Evolutionary conservation across 1,140 invertebrate genomes (phyloP), one percentile per base, ranked within the genome.

Genomic region (Pararge aegeria): DNA sequence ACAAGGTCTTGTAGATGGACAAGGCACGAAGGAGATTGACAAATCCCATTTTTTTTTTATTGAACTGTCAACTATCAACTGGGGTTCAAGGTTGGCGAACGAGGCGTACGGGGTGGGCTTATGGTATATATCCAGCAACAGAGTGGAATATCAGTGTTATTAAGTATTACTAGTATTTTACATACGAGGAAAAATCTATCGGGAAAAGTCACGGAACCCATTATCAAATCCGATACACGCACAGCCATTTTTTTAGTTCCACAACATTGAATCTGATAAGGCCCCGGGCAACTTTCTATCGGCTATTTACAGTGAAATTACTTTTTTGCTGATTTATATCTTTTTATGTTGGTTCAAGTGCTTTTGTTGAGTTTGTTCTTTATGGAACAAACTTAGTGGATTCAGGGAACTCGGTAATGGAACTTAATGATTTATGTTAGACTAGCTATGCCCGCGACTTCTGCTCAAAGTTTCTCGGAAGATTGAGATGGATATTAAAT

Each of bases 241-340:
- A 20, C 20, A 12, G 16, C 19, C 18, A 20, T 46, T 46, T 59
- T 59, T 53, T 52, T 44, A 20, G 56, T 59, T 53, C 50, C 57
- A 59, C 21, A 16, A n/a, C 50, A 59, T 52, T 59, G 27, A 51
- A 53, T 59, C 50, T 34, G 49, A 59, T 59, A 53, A 59, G 38
- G 15, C 21, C 9, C 16, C 13, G 27, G 16, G 10, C 56, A 53
- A 59, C n/a, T 59, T 58, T 58, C 57, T 48, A 52, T 59, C 38
- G 57, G 57, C 30, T 53, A 42, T 55, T 55, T 40, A 44, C 53
- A 21, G 44, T 50, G n/a, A 59, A 59, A 53, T 59, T 59, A 59
- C 57, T 34, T 30, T 24, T 42, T 55, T 27, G 21, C 12, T 29
- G 38, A 15, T 18, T 46, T 55, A 46, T 46, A 46, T 46, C 42